Evolutionary conservation across 2,888 invertebrate genomes (phyloP), one percentile per base, ranked within the genome.

Genomic region (Eupelmus urozonus): DNA sequence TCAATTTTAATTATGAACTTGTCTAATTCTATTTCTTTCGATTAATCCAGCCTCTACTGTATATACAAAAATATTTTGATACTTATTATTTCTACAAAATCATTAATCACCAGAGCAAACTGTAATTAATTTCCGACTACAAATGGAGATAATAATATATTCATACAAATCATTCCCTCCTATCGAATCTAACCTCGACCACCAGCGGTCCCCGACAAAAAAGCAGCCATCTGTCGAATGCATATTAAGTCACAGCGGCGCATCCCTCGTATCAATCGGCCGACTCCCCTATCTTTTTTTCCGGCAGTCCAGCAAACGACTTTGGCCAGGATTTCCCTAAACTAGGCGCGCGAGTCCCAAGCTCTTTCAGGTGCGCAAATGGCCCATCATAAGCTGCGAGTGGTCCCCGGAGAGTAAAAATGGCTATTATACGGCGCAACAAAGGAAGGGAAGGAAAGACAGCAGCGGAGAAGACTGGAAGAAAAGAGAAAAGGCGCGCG

Each of bases 271-370:
- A 34, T 45, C 20, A 23, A 20, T 23, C 4, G n/a, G n/a, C n/a
- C n/a, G n/a, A n/a, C n/a, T n/a, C n/a, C n/a, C n/a, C n/a, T n/a
- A n/a, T n/a, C n/a, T n/a, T n/a, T n/a, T n/a, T n/a, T n/a, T n/a
- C n/a, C n/a, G n/a, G n/a, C n/a, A n/a, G n/a, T n/a, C n/a, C n/a
- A n/a, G n/a, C n/a, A 0, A 23, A 18, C 5, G 34, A 5, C 18
- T 60, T 11, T 20, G 13, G 45, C 23, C 16, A 49, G 69, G 53
- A 42, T 69, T 75, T 69, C 69, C 75, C 74, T 74, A 74, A 53
- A 65, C 55, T 40, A n/a, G n/a, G n/a, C n/a, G n/a, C 55, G 23
- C 40, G 3, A 13, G 34, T 23, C 23, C 13, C 23, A 9, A 25
- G 18, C 40, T 16, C 27, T 51, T 53, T 75, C 74, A 67, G 74